Conservation (phyloP, 2,113 vertebrate genomes). For the Xiphophorus hellerii region DNA sequence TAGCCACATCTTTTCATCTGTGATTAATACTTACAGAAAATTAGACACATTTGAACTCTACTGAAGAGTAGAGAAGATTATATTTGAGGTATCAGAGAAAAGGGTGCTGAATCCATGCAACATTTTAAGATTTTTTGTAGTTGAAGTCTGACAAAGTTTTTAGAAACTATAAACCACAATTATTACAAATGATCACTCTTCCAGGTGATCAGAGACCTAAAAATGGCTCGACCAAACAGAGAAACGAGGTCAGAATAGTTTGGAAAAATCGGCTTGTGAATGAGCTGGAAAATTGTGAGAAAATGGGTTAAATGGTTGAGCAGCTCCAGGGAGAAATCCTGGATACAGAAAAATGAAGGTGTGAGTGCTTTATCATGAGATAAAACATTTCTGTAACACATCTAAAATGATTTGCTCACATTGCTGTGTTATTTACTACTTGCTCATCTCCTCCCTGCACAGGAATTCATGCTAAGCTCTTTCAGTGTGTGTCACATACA, state of each 20-base stretch:
- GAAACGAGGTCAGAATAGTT: constrained; percentile 73
- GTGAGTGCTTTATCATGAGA: constrained; percentile 42
- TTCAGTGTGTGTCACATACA: constrained; percentile 4
- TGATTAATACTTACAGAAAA: not conserved
- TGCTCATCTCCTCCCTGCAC: constrained; percentile 16
- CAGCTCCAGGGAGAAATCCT: constrained; percentile 53
- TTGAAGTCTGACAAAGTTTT: not conserved
- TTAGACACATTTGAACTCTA: too few relatives aligned
- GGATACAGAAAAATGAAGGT: constrained; percentile 58
- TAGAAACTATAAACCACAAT: not conserved
- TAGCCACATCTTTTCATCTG: not conserved
- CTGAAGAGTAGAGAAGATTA: too few relatives aligned
- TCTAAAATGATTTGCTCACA: constrained; percentile 24
- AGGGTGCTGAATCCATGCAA: not conserved
- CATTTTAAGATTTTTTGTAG: not conserved
- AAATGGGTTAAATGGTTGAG: constrained; percentile 68
- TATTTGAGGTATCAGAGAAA: too few relatives aligned
- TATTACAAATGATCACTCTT: constrained; percentile 32
- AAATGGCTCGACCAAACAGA: constrained; percentile 50
- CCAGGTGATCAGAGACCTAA: constrained; percentile 45
- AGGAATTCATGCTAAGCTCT: constrained; percentile 60
- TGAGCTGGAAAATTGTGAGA: constrained; percentile 57
- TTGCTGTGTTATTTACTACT: constrained; percentile 12
- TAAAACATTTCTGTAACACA: constrained; percentile 32
- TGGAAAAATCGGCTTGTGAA: constrained; percentile 60